Conservation (phyloP, 2,888 invertebrate species). For the Chirona hameri region DNA sequence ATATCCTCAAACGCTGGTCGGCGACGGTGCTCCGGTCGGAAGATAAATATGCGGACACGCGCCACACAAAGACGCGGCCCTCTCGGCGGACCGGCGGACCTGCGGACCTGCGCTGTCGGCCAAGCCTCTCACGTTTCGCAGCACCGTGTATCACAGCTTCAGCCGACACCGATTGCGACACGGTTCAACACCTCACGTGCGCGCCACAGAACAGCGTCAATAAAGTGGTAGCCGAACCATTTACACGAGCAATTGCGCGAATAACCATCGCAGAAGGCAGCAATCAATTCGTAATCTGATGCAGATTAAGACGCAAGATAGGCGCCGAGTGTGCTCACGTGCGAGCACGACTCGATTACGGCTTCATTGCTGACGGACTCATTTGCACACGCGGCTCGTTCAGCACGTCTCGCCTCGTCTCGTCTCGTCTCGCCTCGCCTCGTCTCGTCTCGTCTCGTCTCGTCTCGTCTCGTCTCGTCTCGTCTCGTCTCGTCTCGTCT, state of each 20-base stretch:
- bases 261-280: neutral
- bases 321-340: neutral
- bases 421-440: no score
- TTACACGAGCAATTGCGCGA: constrained; percentile 22
- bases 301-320: neutral
- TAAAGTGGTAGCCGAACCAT: constrained; percentile 5
- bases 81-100: neutral
- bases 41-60: neutral
- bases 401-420: no score
- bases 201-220: neutral
- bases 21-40: neutral
- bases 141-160: no score
- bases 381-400: neutral
- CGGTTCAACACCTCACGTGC: neutral
- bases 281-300: neutral
- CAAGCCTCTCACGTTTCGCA: neutral
- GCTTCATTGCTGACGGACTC: neutral
- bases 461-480: no score
- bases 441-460: no score
- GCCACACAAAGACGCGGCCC: neutral
- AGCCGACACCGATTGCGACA: neutral
- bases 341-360: neutral
- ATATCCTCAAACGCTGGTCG: neutral
- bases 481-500: no score
- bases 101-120: no score